Conservation (phyloP, 2,113 vertebrate genomes). For the Orthonyx spaldingii region DNA sequence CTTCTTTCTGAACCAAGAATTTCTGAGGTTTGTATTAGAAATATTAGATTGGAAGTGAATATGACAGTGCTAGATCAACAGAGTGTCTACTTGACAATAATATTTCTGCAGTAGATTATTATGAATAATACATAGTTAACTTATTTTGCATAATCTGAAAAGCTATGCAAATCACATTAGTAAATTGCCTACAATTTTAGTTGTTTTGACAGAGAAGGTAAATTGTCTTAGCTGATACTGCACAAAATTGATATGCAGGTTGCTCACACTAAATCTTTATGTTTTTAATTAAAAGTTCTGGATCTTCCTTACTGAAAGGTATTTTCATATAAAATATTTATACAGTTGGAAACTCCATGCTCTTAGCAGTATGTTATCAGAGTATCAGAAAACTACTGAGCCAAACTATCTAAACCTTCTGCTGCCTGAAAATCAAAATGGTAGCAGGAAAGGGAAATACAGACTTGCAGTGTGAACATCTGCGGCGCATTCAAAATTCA, state of each 20-base stretch:
- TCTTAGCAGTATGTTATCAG: background rate
- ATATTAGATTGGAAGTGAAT: background rate
- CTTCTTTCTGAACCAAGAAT: background rate
- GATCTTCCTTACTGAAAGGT: constrained; percentile 1
- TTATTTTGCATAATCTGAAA: constrained; percentile 56
- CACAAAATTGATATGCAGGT: background rate
- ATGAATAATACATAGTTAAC: constrained; percentile 67
- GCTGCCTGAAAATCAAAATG: background rate
- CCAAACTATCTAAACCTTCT: background rate
- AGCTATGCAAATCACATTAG: constrained; percentile 62
- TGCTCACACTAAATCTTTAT: constrained; percentile 8
- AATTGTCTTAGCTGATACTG: constrained; percentile 41
- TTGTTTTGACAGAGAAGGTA: constrained; percentile 63
- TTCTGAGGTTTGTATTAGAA: background rate
- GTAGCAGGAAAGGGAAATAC: background rate
- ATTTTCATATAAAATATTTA: background rate
- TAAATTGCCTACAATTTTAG: constrained; percentile 57
- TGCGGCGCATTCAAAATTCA: background rate
- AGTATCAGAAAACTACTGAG: background rate
- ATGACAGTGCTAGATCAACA: constrained; percentile 39
- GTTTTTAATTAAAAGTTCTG: constrained; percentile 1
- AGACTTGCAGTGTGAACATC: background rate
- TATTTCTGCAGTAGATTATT: constrained; percentile 24
- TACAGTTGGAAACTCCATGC: background rate
- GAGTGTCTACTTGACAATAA: constrained; percentile 33